Percentiles rank a stretch among this genome's conserved stretches.
phyloP scores from a whole-genome alignment of 2,113 vertebrate species.

The Ptyas mucosa region DNA sequence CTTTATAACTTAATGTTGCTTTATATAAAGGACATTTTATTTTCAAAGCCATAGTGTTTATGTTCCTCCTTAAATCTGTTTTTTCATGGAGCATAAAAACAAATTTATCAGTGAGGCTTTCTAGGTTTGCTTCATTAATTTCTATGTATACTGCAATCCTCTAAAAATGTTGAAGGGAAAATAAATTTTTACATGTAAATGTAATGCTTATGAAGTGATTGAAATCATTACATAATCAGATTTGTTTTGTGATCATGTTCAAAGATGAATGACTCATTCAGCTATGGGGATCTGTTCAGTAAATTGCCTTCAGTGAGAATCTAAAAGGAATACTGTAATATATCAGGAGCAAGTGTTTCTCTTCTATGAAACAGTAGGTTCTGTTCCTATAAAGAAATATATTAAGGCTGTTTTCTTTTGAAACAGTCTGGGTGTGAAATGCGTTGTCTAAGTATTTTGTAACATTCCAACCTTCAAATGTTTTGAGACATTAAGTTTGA shows the following conservation, averaged over 20 bases:
- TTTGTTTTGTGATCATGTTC: neutral
- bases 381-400: neutral
- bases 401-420: neutral
- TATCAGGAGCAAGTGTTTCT: neutral
- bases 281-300: constrained; percentile 8
- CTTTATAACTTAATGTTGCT: neutral
- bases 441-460: neutral
- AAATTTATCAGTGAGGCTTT: neutral
- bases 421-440: neutral
- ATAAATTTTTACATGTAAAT: constrained; percentile 2
- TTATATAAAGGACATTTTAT: neutral
- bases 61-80: constrained; percentile 5
- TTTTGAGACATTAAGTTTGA: neutral
- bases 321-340: neutral
- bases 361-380: neutral
- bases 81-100: neutral
- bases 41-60: neutral
- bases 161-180: neutral
- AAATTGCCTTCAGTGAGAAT: neutral
- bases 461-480: neutral
- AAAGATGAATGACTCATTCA: constrained; percentile 9
- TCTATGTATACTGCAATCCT: constrained; percentile 4
- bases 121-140: neutral
- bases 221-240: constrained; percentile 16
- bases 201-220: neutral